These are phyloP conservation scores for Dynastes maya DNA, from an alignment of 2,888 invertebrate species.

Conservation along the genomic window DNA sequence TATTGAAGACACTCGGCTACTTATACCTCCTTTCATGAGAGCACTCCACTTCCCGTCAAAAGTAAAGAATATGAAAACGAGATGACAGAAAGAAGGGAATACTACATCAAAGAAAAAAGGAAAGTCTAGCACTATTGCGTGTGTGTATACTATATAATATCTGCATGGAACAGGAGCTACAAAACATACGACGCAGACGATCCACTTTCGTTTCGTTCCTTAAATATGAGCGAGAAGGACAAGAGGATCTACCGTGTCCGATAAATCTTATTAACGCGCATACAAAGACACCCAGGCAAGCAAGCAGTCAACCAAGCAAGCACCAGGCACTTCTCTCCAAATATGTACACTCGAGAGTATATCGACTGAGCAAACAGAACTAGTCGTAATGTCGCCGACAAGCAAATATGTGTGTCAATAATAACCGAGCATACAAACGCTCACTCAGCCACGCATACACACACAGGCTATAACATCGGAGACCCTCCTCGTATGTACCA, in stretches of 20 bases:
- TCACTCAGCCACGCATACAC: slow-evolving; percentile 2
- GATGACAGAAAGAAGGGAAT: not conserved
- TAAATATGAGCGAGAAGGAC: not conserved
- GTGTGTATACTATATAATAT: too few species aligned
- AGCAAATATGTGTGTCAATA: slow-evolving; percentile 53
- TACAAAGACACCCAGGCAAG: not conserved
- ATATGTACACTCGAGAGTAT: slow-evolving; percentile 52
- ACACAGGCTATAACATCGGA: not conserved
- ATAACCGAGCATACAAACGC: slow-evolving; percentile 47
- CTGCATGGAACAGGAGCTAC: not conserved
- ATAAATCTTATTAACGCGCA: slow-evolving; percentile 44
- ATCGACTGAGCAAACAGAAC: slow-evolving; percentile 51
- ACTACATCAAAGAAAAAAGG: not conserved
- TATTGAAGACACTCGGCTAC: slow-evolving; percentile 11
- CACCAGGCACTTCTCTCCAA: slow-evolving; percentile 31
- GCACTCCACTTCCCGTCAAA: not conserved
- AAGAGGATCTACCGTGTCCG: slow-evolving; percentile 6
- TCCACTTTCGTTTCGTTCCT: not conserved
- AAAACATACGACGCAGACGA: slow-evolving; percentile 18
- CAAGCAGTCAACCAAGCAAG: not conserved
- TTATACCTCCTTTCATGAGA: not conserved
- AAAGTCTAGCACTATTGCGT: not conserved
- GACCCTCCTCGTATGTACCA: not conserved
- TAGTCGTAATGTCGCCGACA: slow-evolving; percentile 54
- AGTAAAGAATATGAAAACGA: not conserved